Percentiles rank a stretch among this genome's conserved stretches.
Conservation (phyloP, 2,888 invertebrate genomes). For the Aporophyla nigra region DNA sequence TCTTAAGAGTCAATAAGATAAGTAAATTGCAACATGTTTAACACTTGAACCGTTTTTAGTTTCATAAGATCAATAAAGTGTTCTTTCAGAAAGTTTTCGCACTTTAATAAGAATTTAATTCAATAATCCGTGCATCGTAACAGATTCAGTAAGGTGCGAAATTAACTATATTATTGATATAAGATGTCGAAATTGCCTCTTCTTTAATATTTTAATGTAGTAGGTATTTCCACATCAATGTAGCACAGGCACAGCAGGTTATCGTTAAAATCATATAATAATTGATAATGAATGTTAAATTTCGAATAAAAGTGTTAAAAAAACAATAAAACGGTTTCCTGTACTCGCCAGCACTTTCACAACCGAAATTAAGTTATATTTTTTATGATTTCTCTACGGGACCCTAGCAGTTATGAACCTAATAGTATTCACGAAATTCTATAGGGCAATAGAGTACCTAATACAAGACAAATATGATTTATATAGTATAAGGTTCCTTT, state of each 20-base stretch:
- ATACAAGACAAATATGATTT: slow-evolving; percentile 28
- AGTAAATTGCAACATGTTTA: slow-evolving; percentile 12
- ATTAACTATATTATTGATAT: slow-evolving; percentile 73
- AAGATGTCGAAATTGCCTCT: slow-evolving; percentile 69
- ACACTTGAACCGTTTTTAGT: slow-evolving; percentile 31
- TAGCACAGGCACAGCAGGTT: slow-evolving; percentile 32
- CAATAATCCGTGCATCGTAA: slow-evolving; percentile 60
- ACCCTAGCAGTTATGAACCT: neutral
- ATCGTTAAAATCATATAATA: slow-evolving; percentile 28
- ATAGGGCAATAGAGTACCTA: slow-evolving; percentile 16
- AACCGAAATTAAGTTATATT: slow-evolving; percentile 28
- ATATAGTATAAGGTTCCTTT: slow-evolving; percentile 43
- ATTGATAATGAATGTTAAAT: slow-evolving; percentile 31
- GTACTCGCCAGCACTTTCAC: neutral
- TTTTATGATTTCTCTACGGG: slow-evolving; percentile 15
- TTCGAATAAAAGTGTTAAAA: slow-evolving; percentile 6
- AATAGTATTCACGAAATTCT: slow-evolving; percentile 18
- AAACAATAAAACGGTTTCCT: neutral
- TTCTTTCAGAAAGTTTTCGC: slow-evolving; percentile 36
- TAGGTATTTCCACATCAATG: slow-evolving; percentile 36
- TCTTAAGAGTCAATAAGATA: slow-evolving; percentile 7
- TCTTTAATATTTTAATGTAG: slow-evolving; percentile 56
- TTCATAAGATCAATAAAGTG: slow-evolving; percentile 40
- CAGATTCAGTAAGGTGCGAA: slow-evolving; percentile 69
- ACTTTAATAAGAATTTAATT: slow-evolving; percentile 65